These are phyloP conservation scores for Heliconius congener DNA, from an alignment of 1,140 invertebrate species.

Conservation along the genomic window DNA sequence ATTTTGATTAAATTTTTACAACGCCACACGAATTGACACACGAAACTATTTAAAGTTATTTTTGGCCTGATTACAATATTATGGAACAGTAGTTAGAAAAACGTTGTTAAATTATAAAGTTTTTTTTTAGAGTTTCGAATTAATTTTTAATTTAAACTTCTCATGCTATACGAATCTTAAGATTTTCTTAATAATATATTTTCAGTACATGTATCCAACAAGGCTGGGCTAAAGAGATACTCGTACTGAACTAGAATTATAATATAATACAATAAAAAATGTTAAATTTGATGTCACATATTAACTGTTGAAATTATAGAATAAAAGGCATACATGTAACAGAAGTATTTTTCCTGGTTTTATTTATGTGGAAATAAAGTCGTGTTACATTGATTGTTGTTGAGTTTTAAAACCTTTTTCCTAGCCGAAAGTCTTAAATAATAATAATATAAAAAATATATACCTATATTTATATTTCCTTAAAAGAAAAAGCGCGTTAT, in stretches of 20 bases:
- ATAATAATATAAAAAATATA: too few species aligned
- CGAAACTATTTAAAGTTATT: too few species aligned
- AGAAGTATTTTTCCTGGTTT: slow-evolving; percentile 30
- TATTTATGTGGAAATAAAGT: slow-evolving; percentile 17
- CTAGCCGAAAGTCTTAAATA: neutral
- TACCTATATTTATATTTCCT: too few species aligned
- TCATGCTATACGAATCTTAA: neutral
- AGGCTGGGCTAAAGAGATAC: slow-evolving; percentile 14
- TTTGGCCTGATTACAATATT: too few species aligned
- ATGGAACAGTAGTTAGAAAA: neutral
- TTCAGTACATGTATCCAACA: slow-evolving; percentile 10
- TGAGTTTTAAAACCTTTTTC: neutral
- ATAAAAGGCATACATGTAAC: slow-evolving; percentile 50
- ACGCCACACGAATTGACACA: too few species aligned
- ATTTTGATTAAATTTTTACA: too few species aligned
- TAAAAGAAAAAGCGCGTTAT: too few species aligned
- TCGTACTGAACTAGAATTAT: slow-evolving; percentile 8
- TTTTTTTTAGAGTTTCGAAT: neutral
- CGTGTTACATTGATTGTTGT: neutral
- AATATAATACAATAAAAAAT: slow-evolving; percentile 8
- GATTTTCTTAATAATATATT: neutral
- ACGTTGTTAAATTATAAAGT: neutral
- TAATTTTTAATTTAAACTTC: neutral
- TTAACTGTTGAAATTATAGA: slow-evolving; percentile 47
- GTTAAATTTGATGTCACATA: slow-evolving; percentile 22